Percentiles rank a stretch among this genome's conserved stretches.
Evolutionary conservation across 2,888 invertebrate genomes (phyloP).

Genomic region (Chesias legatella): DNA sequence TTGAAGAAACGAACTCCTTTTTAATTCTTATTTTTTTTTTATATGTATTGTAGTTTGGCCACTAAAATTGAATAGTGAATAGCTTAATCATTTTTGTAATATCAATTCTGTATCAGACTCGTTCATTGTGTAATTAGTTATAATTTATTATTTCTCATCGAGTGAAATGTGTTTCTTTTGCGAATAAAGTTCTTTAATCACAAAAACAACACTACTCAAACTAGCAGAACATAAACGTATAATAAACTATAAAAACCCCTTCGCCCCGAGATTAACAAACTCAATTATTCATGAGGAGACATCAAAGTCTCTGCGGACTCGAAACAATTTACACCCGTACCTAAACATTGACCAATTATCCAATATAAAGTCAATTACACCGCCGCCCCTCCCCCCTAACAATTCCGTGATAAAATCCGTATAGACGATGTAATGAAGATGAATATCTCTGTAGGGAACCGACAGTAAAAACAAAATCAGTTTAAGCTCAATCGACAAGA

Average conservation of each 20-base stretch:
- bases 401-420: constrained; percentile 71
- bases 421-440: constrained; percentile 73
- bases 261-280: constrained; percentile 25
- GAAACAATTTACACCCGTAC: constrained; percentile 52
- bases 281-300: constrained; percentile 36
- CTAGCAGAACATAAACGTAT: constrained; percentile 1
- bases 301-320: constrained; percentile 44
- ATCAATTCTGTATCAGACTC: no score
- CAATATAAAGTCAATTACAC: constrained; percentile 67
- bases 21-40: no score
- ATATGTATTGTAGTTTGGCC: no score
- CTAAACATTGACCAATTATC: constrained; percentile 67
- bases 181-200: no score
- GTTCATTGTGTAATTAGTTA: no score
- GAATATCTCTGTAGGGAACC: constrained; percentile 69
- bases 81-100: no score
- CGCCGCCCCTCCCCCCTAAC: constrained; percentile 62
- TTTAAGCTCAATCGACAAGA: constrained; percentile 74
- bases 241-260: constrained; percentile 13
- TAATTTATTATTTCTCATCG: no score
- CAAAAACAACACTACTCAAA: background rate
- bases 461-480: constrained; percentile 75
- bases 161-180: no score
- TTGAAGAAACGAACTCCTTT: no score
- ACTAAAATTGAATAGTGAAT: no score